Evolutionary conservation across 2,113 vertebrate genomes (phyloP).

Genomic region (Proteles cristata): DNA sequence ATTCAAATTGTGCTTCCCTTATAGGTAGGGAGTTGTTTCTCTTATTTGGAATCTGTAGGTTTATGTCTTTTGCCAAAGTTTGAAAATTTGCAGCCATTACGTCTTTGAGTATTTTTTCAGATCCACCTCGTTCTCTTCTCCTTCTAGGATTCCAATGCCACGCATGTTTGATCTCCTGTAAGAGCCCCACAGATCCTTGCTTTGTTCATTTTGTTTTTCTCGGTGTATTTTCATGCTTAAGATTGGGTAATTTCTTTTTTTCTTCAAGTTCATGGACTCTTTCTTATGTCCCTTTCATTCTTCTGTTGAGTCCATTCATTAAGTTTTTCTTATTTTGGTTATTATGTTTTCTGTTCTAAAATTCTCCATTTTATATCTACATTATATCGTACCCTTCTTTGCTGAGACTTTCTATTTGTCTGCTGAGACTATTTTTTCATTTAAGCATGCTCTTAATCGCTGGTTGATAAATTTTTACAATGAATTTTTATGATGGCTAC

Average conservation of each 20-base stretch:
- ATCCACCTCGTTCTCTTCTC: neutral
- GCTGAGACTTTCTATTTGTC: neutral
- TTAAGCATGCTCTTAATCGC: neutral
- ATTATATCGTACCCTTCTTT: neutral
- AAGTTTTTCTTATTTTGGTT: neutral
- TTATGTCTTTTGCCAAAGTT: conserved; percentile 6
- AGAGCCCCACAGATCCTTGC: neutral
- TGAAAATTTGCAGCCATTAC: neutral
- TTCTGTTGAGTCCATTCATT: neutral
- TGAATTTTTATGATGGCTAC: neutral
- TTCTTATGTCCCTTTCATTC: neutral
- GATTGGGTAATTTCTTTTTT: neutral
- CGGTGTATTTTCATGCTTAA: neutral
- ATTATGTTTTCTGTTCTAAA: neutral
- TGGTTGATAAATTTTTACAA: neutral
- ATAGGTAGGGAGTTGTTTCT: neutral
- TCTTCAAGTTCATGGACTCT: neutral
- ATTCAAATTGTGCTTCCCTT: neutral
- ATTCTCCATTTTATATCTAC: neutral
- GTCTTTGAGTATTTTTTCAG: neutral
- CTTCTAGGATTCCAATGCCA: neutral
- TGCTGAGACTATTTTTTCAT: neutral
- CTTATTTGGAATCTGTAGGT: neutral
- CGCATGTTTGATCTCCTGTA: neutral
- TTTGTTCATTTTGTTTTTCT: neutral